Conservation (phyloP, 2,888 invertebrate species). For the Drosophila rubida region DNA sequence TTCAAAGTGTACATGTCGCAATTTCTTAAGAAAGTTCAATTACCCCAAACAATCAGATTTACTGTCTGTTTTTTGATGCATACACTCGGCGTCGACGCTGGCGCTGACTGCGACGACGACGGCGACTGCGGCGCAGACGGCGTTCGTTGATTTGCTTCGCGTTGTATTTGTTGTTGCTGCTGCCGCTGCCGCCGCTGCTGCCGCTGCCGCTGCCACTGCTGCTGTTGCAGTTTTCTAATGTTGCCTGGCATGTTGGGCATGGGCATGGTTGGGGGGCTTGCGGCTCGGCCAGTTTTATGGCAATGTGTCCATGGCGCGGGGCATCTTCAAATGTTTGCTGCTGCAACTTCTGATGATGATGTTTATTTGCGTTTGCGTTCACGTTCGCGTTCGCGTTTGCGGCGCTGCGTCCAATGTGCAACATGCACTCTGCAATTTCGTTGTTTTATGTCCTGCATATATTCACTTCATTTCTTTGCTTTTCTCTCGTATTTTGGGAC, state of each 20-base stretch:
- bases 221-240: slow-evolving; percentile 75
- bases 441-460: slow-evolving; percentile 49
- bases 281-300: slow-evolving; percentile 70
- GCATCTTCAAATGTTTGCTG: slow-evolving; percentile 72
- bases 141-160: slow-evolving; percentile 67
- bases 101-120: slow-evolving; percentile 19
- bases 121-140: slow-evolving; percentile 21
- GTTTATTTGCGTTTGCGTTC: neutral
- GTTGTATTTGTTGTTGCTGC: slow-evolving; percentile 36
- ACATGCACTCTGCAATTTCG: slow-evolving; percentile 48
- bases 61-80: slow-evolving; percentile 83
- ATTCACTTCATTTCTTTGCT: slow-evolving; percentile 6
- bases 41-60: slow-evolving; percentile 84
- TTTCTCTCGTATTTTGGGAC: slow-evolving; percentile 7
- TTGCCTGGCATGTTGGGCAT: slow-evolving; percentile 75
- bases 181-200: slow-evolving; percentile 24
- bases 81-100: slow-evolving; percentile 65
- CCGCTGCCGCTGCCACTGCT: slow-evolving; percentile 33
- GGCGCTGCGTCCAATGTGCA: neutral
- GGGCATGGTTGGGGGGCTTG: slow-evolving; percentile 63
- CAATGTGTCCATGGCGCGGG: slow-evolving; percentile 38
- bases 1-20: slow-evolving; percentile 84
- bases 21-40: slow-evolving; percentile 85
- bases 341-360: slow-evolving; percentile 17
- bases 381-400: too few relatives aligned